These are phyloP conservation scores for Erynnis tages DNA, from an alignment of 2,888 invertebrate species.

Conservation along the genomic window DNA sequence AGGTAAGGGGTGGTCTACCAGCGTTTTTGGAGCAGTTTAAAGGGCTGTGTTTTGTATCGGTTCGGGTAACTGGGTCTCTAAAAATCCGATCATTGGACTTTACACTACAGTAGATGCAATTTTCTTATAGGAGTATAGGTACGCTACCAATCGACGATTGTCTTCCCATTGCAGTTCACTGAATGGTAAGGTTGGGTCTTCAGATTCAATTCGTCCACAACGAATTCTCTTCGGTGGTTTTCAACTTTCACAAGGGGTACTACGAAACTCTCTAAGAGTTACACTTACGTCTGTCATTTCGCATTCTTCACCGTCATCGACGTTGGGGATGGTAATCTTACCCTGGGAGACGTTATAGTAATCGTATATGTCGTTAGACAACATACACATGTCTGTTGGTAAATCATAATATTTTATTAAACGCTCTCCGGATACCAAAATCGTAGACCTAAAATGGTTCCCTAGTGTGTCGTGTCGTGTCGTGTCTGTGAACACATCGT, in stretches of 20 bases:
- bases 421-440: slow-evolving; percentile 27
- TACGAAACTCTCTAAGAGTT: slow-evolving; percentile 30
- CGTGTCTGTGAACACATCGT: slow-evolving; percentile 53
- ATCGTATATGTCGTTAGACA: slow-evolving; percentile 94
- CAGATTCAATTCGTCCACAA: slow-evolving; percentile 8
- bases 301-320: slow-evolving; percentile 98
- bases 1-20: not conserved
- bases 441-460: slow-evolving; percentile 29
- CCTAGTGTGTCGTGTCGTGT: slow-evolving; percentile 47
- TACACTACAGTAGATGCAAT: slow-evolving; percentile 5
- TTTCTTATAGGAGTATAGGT: slow-evolving; percentile 15
- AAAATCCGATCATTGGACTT: slow-evolving; percentile 19
- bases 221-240: slow-evolving; percentile 10
- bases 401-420: slow-evolving; percentile 50
- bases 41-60: slow-evolving; percentile 21
- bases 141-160: slow-evolving; percentile 3
- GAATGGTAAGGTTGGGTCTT: slow-evolving; percentile 19
- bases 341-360: slow-evolving; percentile 98
- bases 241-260: slow-evolving; percentile 33
- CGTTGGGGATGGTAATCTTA: slow-evolving; percentile 95
- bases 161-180: slow-evolving; percentile 25
- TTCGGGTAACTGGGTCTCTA: slow-evolving; percentile 17
- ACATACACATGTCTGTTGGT: slow-evolving; percentile 88
- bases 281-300: slow-evolving; percentile 92
- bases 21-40: slow-evolving; percentile 2